Evolutionary conservation across 2,888 invertebrate genomes (phyloP).

Genomic region (Crossocerus cetratus): DNA sequence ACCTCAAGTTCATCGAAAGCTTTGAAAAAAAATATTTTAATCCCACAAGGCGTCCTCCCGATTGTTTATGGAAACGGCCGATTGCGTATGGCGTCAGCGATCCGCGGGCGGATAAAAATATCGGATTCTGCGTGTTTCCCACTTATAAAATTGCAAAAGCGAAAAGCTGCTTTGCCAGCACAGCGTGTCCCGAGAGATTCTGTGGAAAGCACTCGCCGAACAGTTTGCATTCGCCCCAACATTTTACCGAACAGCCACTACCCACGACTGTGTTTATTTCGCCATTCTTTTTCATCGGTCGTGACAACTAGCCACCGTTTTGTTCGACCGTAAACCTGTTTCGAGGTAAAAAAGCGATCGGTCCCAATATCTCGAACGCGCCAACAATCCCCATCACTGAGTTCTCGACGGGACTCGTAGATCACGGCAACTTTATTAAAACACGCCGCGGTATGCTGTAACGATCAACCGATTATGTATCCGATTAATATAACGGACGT

Average conservation of each 20-base stretch:
- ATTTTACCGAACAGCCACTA: neutral
- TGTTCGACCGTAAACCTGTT: constrained; percentile 14
- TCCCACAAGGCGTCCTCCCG: neutral
- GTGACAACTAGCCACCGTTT: constrained; percentile 24
- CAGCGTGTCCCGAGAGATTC: constrained; percentile 12
- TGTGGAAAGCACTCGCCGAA: constrained; percentile 17
- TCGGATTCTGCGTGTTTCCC: constrained; percentile 12
- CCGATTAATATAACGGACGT: no score
- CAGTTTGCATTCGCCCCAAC: neutral
- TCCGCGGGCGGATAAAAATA: neutral
- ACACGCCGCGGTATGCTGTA: no score
- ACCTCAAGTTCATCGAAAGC: neutral
- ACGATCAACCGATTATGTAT: no score
- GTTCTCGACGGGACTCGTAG: no score
- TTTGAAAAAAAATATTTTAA: constrained; percentile 8
- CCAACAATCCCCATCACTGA: no score
- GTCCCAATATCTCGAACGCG: no score
- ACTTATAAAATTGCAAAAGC: constrained; percentile 9
- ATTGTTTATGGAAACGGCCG: constrained; percentile 9
- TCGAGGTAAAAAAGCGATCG: neutral
- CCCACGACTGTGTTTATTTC: constrained; percentile 6
- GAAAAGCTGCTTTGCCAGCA: constrained; percentile 15
- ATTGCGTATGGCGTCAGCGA: neutral
- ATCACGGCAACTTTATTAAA: no score
- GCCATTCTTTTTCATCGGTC: constrained; percentile 6